Percentiles rank a stretch among this genome's conserved stretches.
Conservation (phyloP, 1,140 invertebrate species). For the Polypedilum vanderplanki region DNA sequence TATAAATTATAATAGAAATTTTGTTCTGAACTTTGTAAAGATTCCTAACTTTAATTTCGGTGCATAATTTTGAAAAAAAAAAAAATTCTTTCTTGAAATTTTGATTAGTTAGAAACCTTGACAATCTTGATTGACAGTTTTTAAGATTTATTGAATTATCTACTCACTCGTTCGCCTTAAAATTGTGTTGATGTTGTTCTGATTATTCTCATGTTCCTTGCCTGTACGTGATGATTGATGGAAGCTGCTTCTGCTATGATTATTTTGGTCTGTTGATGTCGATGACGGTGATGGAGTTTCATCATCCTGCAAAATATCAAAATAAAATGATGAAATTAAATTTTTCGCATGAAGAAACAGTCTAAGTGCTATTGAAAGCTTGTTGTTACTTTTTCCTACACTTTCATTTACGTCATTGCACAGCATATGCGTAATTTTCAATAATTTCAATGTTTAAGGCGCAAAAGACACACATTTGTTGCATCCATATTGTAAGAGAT, state of each 20-base stretch:
- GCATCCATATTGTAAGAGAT: too few relatives aligned
- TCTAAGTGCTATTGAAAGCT: too few relatives aligned
- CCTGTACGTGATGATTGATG: constrained; percentile 6
- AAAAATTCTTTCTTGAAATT: constrained; percentile 29
- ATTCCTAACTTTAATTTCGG: too few relatives aligned
- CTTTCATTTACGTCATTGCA: too few relatives aligned
- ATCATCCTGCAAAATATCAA: constrained; percentile 28
- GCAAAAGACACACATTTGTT: too few relatives aligned
- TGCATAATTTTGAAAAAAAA: constrained; percentile 32
- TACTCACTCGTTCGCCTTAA: constrained; percentile 31
- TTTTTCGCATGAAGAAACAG: neutral
- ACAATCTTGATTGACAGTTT: too few relatives aligned
- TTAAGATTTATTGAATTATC: constrained; percentile 16
- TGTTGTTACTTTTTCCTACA: too few relatives aligned
- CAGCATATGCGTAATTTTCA: too few relatives aligned
- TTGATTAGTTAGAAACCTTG: too few relatives aligned
- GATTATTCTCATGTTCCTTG: constrained; percentile 31
- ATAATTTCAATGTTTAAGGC: too few relatives aligned
- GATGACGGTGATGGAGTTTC: constrained; percentile 22
- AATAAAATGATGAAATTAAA: neutral
- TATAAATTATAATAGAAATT: constrained; percentile 22
- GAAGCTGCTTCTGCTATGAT: neutral
- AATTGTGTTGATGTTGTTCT: constrained; percentile 31
- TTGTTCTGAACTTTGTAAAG: too few relatives aligned
- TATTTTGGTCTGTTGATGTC: neutral